Conservation (phyloP, 2,113 vertebrate species). For the Tamias sibiricus region DNA sequence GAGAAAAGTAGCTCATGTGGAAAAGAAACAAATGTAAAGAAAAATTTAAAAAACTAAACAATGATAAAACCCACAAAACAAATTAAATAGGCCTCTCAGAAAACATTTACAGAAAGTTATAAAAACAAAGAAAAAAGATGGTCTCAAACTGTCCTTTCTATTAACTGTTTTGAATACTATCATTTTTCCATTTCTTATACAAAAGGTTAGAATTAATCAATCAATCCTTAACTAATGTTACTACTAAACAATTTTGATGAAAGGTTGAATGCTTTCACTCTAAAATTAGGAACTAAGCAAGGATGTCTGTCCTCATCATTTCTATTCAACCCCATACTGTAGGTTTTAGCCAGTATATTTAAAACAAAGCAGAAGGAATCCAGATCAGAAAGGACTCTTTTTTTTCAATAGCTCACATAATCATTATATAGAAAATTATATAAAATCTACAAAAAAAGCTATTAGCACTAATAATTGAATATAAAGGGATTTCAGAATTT, state of each 20-base stretch:
- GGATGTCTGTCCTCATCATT: slow-evolving; percentile 14
- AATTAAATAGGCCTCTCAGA: background rate
- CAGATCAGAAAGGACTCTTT: background rate
- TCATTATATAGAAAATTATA: background rate
- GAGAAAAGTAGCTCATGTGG: background rate
- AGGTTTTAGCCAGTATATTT: background rate
- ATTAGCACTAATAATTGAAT: slow-evolving; percentile 19
- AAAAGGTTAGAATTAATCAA: background rate
- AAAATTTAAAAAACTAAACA: slow-evolving; percentile 20
- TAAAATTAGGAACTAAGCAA: slow-evolving; percentile 24
- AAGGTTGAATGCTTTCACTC: background rate
- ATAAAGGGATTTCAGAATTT: background rate
- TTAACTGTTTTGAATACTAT: slow-evolving; percentile 31
- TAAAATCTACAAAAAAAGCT: slow-evolving; percentile 9
- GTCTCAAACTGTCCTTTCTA: background rate
- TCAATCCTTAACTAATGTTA: slow-evolving; percentile 17
- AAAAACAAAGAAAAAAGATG: slow-evolving; percentile 21
- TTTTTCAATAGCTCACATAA: background rate
- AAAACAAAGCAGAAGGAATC: slow-evolving; percentile 41
- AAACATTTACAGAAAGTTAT: slow-evolving; percentile 47
- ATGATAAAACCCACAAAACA: background rate
- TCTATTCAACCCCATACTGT: background rate
- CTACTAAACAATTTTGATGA: slow-evolving; percentile 37
- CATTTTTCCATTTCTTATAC: slow-evolving; percentile 32
- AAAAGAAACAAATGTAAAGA: slow-evolving; percentile 35